Percentiles rank a stretch among this genome's conserved stretches.
Conservation (phyloP, 1,140 invertebrate genomes). For the Ceratoteleas bidentatus region DNA sequence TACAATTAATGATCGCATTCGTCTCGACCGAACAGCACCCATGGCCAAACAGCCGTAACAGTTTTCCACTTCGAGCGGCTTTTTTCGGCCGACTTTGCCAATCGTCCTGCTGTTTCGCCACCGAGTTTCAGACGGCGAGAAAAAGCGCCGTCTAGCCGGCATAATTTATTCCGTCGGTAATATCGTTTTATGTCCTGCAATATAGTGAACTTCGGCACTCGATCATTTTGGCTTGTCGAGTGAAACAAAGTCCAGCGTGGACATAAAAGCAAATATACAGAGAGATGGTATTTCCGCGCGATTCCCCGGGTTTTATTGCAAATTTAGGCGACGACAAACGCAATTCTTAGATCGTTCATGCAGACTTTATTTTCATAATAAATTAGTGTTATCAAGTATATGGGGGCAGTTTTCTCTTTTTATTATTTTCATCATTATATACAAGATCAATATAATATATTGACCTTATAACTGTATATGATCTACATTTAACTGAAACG, state of each 20-base stretch:
- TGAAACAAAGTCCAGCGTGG: conserved; percentile 9
- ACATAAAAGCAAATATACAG: conserved; percentile 39
- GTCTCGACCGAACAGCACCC: conserved; percentile 11
- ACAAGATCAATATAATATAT: too few species aligned
- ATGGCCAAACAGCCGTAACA: conserved; percentile 26
- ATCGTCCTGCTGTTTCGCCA: conserved; percentile 11
- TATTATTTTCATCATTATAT: too few species aligned
- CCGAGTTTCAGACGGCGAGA: conserved; percentile 8
- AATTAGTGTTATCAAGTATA: too few species aligned
- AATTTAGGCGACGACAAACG: background rate
- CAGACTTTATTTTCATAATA: too few species aligned
- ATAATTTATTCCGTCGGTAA: conserved; percentile 34
- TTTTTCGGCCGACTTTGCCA: conserved; percentile 21
- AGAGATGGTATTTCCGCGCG: conserved; percentile 10
- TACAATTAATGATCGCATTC: conserved; percentile 18
- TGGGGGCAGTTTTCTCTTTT: too few species aligned
- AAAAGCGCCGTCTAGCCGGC: conserved; percentile 16
- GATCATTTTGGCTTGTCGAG: conserved; percentile 43
- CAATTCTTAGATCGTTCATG: too few species aligned
- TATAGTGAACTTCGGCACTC: conserved; percentile 38
- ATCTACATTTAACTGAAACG: too few species aligned
- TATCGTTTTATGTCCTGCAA: conserved; percentile 39
- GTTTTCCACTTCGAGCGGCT: conserved; percentile 15
- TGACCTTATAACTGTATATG: too few species aligned
- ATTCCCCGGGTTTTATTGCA: conserved; percentile 17